Evolutionary conservation across 1,140 invertebrate species (phyloP).

Genomic region (Leptonema lineaticorne): DNA sequence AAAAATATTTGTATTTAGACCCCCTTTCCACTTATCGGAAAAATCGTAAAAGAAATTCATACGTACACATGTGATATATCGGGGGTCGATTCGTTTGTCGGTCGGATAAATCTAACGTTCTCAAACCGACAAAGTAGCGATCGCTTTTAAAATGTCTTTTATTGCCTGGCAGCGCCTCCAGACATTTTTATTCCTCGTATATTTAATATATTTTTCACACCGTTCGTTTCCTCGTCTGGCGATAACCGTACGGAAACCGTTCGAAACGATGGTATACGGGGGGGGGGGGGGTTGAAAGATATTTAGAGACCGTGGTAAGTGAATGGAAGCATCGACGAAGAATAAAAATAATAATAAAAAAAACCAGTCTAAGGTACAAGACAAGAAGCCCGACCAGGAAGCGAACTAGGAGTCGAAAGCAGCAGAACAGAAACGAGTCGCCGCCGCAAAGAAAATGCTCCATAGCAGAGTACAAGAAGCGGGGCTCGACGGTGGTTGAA

Average conservation of each 20-base stretch:
- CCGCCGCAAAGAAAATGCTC: no score
- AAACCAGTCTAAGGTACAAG: no score
- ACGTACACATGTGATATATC: no score
- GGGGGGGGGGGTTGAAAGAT: not conserved
- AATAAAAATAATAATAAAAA: no score
- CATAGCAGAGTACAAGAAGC: no score
- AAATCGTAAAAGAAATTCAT: no score
- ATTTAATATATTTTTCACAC: slow-evolving; percentile 34
- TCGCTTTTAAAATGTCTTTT: slow-evolving; percentile 30
- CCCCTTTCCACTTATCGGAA: no score
- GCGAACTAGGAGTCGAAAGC: not conserved
- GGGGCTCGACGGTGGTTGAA: no score
- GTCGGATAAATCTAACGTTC: slow-evolving; percentile 10
- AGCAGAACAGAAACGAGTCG: not conserved
- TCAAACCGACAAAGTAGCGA: slow-evolving; percentile 25
- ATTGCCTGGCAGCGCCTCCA: slow-evolving; percentile 20
- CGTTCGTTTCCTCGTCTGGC: slow-evolving; percentile 24
- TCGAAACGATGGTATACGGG: not conserved
- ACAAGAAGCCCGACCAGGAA: not conserved
- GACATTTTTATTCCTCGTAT: slow-evolving; percentile 32
- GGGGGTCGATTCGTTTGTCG: not conserved
- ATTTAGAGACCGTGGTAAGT: no score
- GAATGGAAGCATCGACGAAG: no score
- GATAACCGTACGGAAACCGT: slow-evolving; percentile 20
- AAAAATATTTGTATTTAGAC: no score